Evolutionary conservation across 2,113 vertebrate species (phyloP), one percentile per base, ranked within the genome.

Genomic region (Apeltes quadracus): DNA sequence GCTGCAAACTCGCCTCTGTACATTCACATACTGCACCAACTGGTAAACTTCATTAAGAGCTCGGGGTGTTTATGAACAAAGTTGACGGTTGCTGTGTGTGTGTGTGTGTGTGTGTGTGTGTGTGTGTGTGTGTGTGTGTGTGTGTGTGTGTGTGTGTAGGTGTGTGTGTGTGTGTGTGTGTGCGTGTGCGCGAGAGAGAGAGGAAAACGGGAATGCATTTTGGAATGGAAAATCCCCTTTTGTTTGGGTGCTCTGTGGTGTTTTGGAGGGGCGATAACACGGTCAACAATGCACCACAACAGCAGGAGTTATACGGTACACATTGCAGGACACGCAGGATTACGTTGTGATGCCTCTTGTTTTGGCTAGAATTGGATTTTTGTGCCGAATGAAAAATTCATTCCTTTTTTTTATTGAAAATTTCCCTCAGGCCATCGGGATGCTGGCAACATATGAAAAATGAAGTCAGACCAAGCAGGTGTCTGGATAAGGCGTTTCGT

Each of bases 21-120:
- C 55, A 84, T 86, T 84, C 76, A 77, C 80, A 84, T 84, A 79
- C 68, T 59, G 39, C 48, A 67, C 79, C 61, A 78, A 58, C 61
- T 63, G 67, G 43, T 62, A 79, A 82, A 81, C 72, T 75, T 51
- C 64, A 86, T 80, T 76, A 82, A 43, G 50, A 78, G 74, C 59
- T 38, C 51, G 23, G 27, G 61, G 58, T 51, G 39, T 64, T 79
- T 61, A 68, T 51, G 59, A 67, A 73, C 39, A 66, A 59, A 69
- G 53, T 36, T 64, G 29, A 74, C 69, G 51, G 50, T 44, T 67
- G 55, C 22, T 54, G 46, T 43, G 27, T 22, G 55, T 38, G 53
- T 59, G 56, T 43, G 46, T 53, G 46, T 43, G 59, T 48, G 29
- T 62, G 36, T 57, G 59, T 51, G 34, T 18, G 34, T 62, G 61